Evolutionary conservation across 2,797 vertebrate genomes (phyloP), one percentile per base, ranked within the genome.

Genomic region (Eidolon dupreanum): DNA sequence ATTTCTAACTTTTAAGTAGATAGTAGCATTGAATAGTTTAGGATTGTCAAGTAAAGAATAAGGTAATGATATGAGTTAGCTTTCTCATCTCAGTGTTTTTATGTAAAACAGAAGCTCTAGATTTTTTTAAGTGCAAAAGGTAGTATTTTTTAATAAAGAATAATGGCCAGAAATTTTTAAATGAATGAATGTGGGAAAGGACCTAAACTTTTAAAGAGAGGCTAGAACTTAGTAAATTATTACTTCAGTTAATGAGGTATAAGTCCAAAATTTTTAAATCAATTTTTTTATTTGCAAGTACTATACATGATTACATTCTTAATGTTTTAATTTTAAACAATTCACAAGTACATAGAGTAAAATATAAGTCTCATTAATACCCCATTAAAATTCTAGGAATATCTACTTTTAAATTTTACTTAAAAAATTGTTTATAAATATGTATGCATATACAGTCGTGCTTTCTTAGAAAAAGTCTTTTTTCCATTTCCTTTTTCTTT

Each of bases 321-420:
- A 55, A 82, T 66, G 95, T 94, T 75, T 81, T 3, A 78, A 90
- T 93, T 75, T 88, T 10, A 87, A 97, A 83, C 13, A 93, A 41
- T 71, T 79, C 28, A 43, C 15, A 84, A 94, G 20, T 73, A 20
- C 7, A 24, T 41, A 70, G 70, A 71, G 4, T 88, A 78, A 94
- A 87, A 71, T 79, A 68, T 77, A 75, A 83, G 12, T 59, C 33
- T 81, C 66, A 78, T 79, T 84, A 74, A 85, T 79, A 82, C 8
- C 6, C 31, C 63, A 66, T 55, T 49, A 12, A 88, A 78, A 79
- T 75, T 95, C 61, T 63, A 33, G 78, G 71, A 91, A 53, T 57
- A 78, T 57, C 49, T 65, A 66, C 24, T 90, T 84, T 26, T 73
- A 26, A 68, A 16, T 89, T 59, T 81, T 77, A 77, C 77, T 88